Evolutionary conservation across 2,113 vertebrate species (phyloP), one percentile per base, ranked within the genome.

Genomic region (Corythaeola cristata): DNA sequence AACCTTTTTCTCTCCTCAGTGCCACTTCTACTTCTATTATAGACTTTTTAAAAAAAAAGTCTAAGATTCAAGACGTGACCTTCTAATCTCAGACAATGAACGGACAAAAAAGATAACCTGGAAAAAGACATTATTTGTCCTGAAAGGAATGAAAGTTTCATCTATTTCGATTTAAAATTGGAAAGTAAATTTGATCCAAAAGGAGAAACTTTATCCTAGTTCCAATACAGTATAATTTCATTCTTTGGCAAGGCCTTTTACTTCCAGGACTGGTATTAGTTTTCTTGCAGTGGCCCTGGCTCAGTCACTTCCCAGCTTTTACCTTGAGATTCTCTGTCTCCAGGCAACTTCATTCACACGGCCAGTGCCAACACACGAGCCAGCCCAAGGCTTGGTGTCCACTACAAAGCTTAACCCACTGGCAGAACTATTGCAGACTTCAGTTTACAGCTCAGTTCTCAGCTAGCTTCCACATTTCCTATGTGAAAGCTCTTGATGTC

Each of bases 401-500:
- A 28, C 32, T 49, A 26, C 32, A 59, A 32, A 72, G 28, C 49
- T 66, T 30, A 33, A 79, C 8, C 4, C 62, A 24, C 20, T 26
- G 53, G 35, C 15, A 93, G 68, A 68, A 80, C 73, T 15, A 39
- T 1, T 73, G 53, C 55, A 73, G 68, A 18, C 24, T 60, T 47
- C 22, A 28, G 19, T 13, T 85, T n/a, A 24, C 22, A 67, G 47
- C 19, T 67, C 52, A 32, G 52, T 28, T 92, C 32, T 72, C 24
- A 47, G 52, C 28, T 35, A 56, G 11, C 37, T 67, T 59, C 68
- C 44, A 30, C 1, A 0, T 41, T 37, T 52, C 58, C 53, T 14
- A 0, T 0, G 1, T 6, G 79, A 72, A 35, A 55, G 10, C 21
- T 55, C 27, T 11, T 49, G 41, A 23, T 0, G 0, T 28, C 32